Conservation (phyloP, 64 coral and sea anemone genomes). For the Porites australiensis region DNA sequence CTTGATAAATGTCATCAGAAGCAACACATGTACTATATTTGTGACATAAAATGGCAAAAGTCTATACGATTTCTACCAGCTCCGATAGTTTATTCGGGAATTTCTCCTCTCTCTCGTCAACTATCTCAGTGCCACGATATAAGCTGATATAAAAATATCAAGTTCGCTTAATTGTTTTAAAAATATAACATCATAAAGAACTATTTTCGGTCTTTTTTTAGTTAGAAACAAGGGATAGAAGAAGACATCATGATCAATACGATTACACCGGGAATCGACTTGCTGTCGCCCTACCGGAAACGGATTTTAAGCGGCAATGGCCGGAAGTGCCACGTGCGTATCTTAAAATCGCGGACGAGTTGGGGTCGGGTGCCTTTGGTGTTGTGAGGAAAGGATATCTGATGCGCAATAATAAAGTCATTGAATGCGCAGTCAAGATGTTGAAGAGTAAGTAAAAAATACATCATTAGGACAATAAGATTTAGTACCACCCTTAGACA, state of each 20-base stretch:
- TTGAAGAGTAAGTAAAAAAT: slow-evolving; percentile 61
- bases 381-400: slow-evolving; percentile 85
- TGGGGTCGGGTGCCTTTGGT: slow-evolving; percentile 88
- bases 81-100: too few relatives aligned
- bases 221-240: background rate
- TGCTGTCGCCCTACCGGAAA: background rate
- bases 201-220: background rate
- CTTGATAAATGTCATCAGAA: too few relatives aligned
- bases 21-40: too few relatives aligned
- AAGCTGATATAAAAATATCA: too few relatives aligned
- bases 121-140: too few relatives aligned
- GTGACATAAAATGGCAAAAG: too few relatives aligned
- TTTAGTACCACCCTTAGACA: too few relatives aligned
- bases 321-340: slow-evolving; percentile 74
- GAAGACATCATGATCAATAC: slow-evolving; percentile 8
- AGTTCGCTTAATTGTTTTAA: too few relatives aligned
- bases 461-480: background rate
- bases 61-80: too few relatives aligned
- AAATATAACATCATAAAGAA: too few relatives aligned
- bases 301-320: slow-evolving; percentile 56
- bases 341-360: slow-evolving; percentile 53
- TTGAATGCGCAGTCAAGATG: slow-evolving; percentile 84
- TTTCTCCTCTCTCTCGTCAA: too few relatives aligned
- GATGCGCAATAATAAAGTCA: slow-evolving; percentile 51
- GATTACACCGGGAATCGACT: background rate